phyloP scores from a whole-genome alignment of 2,113 vertebrate species.

The Campylorhamphus procurvoides region DNA sequence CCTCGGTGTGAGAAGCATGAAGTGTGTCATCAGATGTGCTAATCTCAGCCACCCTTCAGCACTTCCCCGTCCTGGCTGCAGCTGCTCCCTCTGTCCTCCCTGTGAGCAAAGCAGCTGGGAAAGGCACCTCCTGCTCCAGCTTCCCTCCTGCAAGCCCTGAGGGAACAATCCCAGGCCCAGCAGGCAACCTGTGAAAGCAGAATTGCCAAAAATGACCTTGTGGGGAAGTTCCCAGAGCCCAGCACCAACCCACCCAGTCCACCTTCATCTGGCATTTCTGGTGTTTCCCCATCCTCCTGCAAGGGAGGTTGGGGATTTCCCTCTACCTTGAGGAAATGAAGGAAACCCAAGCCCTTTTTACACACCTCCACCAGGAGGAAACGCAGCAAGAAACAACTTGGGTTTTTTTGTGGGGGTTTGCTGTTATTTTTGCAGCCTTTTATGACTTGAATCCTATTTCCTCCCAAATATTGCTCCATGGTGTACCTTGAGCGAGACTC shows the following conservation, averaged over 20 bases:
- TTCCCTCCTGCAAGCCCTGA: background rate
- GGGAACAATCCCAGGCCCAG: background rate
- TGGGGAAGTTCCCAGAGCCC: background rate
- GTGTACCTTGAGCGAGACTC: rapidly evolving
- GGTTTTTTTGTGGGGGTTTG: background rate
- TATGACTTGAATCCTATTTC: background rate
- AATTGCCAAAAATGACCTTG: background rate
- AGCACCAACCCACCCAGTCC: rapidly evolving
- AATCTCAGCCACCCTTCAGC: background rate
- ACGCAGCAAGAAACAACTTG: background rate
- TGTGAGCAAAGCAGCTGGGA: background rate
- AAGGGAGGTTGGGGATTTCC: background rate
- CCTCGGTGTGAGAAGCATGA: background rate
- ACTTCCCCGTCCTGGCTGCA: background rate
- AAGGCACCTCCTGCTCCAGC: background rate
- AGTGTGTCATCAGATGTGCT: background rate
- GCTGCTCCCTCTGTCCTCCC: background rate
- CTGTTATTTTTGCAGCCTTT: background rate
- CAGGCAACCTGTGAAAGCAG: background rate
- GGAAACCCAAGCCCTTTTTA: background rate
- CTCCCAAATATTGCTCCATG: background rate
- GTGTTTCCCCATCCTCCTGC: background rate
- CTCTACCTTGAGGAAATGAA: background rate
- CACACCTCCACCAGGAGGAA: background rate
- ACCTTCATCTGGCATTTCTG: background rate